A percentile compares a stretch with the other conserved stretches of the same genome.
phyloP scores from a whole-genome alignment of 35 echinoderm and acorn worm species.

The Diadema setosum region DNA sequence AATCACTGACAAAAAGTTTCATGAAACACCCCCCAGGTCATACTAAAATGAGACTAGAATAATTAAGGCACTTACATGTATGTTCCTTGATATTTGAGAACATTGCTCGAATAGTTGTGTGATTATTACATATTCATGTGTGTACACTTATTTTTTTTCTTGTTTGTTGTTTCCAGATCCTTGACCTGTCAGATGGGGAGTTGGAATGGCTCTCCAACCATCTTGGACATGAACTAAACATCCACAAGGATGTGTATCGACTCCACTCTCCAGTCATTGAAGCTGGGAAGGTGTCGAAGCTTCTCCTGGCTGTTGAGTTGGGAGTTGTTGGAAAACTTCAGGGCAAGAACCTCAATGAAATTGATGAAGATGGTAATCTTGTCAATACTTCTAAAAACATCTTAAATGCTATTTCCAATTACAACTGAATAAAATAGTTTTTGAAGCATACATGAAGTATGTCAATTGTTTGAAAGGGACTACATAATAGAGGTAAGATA shows the following conservation, averaged over 20 bases:
- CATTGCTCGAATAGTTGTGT: not conserved
- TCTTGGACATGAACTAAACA: not conserved
- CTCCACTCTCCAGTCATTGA: not conserved
- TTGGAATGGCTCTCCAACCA: constrained; percentile 20
- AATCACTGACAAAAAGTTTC: too few species aligned
- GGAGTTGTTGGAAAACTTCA: not conserved
- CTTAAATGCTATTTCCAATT: too few species aligned
- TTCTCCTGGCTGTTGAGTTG: not conserved
- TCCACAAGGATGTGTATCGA: not conserved
- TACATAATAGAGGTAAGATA: too few species aligned
- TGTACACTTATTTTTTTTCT: not conserved
- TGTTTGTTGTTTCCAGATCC: not conserved
- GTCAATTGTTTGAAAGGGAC: too few species aligned
- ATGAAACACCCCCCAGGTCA: too few species aligned
- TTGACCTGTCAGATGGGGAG: not conserved
- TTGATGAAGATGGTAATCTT: not conserved
- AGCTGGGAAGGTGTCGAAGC: not conserved
- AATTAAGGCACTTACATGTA: not conserved
- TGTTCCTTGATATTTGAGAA: not conserved
- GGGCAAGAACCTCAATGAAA: not conserved
- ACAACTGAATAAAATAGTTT: too few species aligned
- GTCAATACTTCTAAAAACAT: too few species aligned
- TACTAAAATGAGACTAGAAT: not conserved
- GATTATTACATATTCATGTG: not conserved
- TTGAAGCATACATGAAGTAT: too few species aligned